Conservation (phyloP, 2,113 vertebrate species). For the Scolopax mira region DNA sequence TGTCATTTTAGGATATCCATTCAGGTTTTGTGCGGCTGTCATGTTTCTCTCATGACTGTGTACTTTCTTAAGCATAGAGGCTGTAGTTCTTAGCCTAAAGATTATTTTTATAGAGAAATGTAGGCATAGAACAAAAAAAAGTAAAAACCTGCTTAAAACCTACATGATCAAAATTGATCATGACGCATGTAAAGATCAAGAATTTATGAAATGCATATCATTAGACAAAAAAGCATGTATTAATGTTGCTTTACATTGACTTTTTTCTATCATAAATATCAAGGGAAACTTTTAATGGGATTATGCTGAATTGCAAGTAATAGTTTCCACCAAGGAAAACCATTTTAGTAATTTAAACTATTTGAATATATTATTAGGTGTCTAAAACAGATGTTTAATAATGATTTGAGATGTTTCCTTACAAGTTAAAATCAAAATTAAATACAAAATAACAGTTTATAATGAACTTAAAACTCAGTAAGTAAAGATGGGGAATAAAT, state of each 20-base stretch:
- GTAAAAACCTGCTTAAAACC: neutral
- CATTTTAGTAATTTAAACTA: neutral
- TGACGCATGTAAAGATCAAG: neutral
- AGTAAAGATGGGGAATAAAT: neutral
- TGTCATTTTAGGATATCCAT: neutral
- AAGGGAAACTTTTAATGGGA: neutral
- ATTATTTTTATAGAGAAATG: neutral
- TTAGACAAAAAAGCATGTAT: neutral
- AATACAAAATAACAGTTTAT: neutral
- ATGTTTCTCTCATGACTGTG: accelerated
- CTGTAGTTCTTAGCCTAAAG: neutral
- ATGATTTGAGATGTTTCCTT: neutral
- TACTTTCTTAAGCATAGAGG: neutral
- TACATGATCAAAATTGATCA: neutral
- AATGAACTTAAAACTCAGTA: neutral
- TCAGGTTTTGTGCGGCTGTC: neutral
- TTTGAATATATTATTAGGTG: neutral
- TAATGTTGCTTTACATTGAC: neutral
- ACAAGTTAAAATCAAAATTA: neutral
- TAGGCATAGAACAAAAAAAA: neutral
- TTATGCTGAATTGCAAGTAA: neutral
- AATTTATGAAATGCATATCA: neutral
- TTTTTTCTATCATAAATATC: neutral
- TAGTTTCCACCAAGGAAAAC: neutral
- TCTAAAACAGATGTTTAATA: neutral